Evolutionary conservation across 2,797 vertebrate genomes (phyloP), one percentile per base, ranked within the genome.

Genomic region (Gallirallus australis): DNA sequence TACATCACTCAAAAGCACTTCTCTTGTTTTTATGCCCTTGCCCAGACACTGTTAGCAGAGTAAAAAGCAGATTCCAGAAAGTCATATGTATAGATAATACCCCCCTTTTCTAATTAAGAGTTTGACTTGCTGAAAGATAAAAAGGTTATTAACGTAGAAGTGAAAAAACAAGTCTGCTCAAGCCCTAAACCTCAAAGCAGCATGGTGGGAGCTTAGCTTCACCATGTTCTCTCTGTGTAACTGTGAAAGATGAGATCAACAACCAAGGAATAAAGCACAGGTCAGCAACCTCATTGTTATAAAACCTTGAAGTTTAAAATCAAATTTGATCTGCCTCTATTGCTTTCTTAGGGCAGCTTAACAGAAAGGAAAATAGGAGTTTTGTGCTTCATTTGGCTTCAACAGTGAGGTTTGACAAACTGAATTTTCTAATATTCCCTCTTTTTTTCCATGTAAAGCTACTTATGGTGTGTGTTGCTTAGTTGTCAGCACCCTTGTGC

Each of bases 331-430:
- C 56, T 82, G 78, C 50, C 70, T 82, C n/a, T 68, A 3, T 84
- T 89, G 7, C 28, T 91, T 84, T 89, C 42, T 79, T 76, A 69
- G 66, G 45, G 4, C 68, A 76, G 60, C 40, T 75, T 86, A 78
- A 72, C 48, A 53, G 52, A 77, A 89, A 82, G 27, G 21, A 77
- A 89, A 80, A 85, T 28, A 50, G 40, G 79, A 73, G 45, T 86
- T 89, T 70, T 37, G n/a, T 94, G 73, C n/a, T 85, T 80, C 21
- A 9, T 63, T 93, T 94, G 48, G 6, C 48, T 93, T 87, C 27
- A 85, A 60, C 39, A 70, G 31, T 66, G 47, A 65, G 11, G 9
- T 59, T 42, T 77, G 71, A 42, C 40, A 12, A 24, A 27, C 17
- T 82, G 53, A 81, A 61, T 93, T 47, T 66, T 68, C 7, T 69